Conservation (phyloP, 2,888 invertebrate species). For the Deilephila porcellus region DNA sequence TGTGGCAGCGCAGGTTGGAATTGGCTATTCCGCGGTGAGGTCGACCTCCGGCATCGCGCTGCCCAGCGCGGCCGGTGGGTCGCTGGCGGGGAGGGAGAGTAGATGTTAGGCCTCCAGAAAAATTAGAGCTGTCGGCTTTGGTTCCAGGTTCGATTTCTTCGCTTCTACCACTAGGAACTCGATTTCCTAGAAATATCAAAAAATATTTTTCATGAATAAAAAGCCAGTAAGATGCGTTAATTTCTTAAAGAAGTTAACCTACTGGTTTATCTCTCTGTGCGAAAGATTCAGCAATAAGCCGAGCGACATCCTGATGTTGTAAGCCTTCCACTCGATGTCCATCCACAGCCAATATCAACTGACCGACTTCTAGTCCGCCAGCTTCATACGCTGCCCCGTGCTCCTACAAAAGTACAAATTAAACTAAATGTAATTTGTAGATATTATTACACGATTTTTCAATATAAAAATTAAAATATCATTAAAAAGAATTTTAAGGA, state of each 20-base stretch:
- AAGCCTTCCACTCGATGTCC: conserved; percentile 91
- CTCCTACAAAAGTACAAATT: conserved; percentile 85
- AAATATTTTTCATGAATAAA: neutral
- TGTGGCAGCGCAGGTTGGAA: conserved; percentile 85
- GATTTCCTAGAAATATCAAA: conserved; percentile 87
- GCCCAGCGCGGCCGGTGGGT: conserved; percentile 88
- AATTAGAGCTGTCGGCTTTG: conserved; percentile 95
- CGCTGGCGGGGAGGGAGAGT: conserved; percentile 94
- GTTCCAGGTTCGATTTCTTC: conserved; percentile 95
- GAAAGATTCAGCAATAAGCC: conserved; percentile 96
- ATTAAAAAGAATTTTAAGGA: too few species aligned
- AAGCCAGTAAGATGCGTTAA: neutral
- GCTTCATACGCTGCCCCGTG: conserved; percentile 97
- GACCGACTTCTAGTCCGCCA: conserved; percentile 96
- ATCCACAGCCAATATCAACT: conserved; percentile 96
- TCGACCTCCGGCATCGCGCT: conserved; percentile 85
- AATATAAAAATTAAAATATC: neutral
- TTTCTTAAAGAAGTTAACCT: conserved; percentile 31
- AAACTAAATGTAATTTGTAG: neutral
- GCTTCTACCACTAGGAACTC: conserved; percentile 97
- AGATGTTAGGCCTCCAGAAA: conserved; percentile 97
- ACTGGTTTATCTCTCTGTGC: conserved; percentile 92
- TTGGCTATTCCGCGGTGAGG: conserved; percentile 86
- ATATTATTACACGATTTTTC: neutral
- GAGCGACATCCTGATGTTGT: conserved; percentile 95